Percentiles rank a stretch among this genome's conserved stretches.
Conservation (phyloP, 1,140 invertebrate species). For the Copidosoma floridanum region DNA sequence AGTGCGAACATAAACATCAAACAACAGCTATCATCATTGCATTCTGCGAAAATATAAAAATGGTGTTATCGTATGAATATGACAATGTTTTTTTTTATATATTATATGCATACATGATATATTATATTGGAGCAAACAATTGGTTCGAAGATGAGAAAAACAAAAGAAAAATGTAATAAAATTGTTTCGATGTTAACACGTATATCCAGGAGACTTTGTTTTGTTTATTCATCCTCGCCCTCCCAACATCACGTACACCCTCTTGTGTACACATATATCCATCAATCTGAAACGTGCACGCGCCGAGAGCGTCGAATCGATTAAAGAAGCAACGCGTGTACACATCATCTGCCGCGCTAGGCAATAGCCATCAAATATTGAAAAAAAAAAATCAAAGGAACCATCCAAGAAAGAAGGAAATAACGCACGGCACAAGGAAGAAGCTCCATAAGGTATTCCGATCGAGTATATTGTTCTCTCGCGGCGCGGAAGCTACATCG, state of each 20-base stretch:
- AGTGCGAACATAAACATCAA: neutral
- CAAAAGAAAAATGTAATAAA: too few species aligned
- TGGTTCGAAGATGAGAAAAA: conserved; percentile 32
- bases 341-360: too few species aligned
- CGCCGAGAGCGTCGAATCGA: too few species aligned
- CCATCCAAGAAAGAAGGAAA: neutral
- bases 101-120: too few species aligned
- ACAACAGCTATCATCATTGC: neutral
- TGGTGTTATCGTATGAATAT: conserved; percentile 7
- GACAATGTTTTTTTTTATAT: conserved; percentile 34
- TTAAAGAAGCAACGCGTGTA: too few species aligned
- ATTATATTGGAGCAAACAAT: too few species aligned
- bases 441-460: conserved; percentile 12
- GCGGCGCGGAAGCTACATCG: neutral
- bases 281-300: conserved; percentile 10
- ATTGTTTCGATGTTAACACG: conserved; percentile 44
- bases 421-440: neutral
- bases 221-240: neutral
- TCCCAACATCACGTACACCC: neutral
- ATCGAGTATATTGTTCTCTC: too few species aligned
- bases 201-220: too few species aligned
- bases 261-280: neutral
- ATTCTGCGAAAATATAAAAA: too few species aligned
- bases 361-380: neutral
- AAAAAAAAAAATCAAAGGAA: conserved; percentile 17